Base-by-base conservation (phyloP, 2,113 vertebrate genomes). In the Orcinus orca region DNA sequence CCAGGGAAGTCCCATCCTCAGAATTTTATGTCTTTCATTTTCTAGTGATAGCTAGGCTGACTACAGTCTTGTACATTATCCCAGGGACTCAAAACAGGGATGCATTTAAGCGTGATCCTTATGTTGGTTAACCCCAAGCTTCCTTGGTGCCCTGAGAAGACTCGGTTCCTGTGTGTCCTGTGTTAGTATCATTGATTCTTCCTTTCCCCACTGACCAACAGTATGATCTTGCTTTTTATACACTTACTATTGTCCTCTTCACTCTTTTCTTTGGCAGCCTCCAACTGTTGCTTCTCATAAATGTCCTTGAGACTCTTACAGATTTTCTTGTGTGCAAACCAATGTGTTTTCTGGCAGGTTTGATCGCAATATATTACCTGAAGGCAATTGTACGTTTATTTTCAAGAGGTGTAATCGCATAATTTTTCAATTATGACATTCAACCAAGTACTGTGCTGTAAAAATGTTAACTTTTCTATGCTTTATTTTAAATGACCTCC, bases 321-420 rank as follows among this genome's bases (percentile, higher is more conserved):
- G 68, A 99, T 98, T 95, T 99, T 99, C 98, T 99, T 99, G 98
- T 99, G 99, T 36, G 99, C 98, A 98, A 99, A 99, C 99, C 99
- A 99, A 98, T 99, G 99, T 93, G 99, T 98, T 97, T 99, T 99
- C 98, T 99, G 99, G 94, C 99, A 99, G 81, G 98, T 98, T 74
- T 99, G 99, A 93, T 98, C 98, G 26, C 99, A 99, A 96, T 99
- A 99, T 88, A 99, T 99, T 96, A 99, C 99, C 99, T 99, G 96
- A 77, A 97, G 97, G 86, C 41, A 97, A 92, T 68, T 31, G 2
- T 8, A 67, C 33, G 7, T 83, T 92, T 84, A 79, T 80, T 93
- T 93, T 87, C 50, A 95, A 95, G 81, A 90, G 6, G 15, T 87
- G 11, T 31, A 60, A 73, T 6, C 50, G 3, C n/a, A 74, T 8